Evolutionary conservation across 2,888 invertebrate genomes (phyloP).

Genomic region (Hydroisotoma schaefferi): DNA sequence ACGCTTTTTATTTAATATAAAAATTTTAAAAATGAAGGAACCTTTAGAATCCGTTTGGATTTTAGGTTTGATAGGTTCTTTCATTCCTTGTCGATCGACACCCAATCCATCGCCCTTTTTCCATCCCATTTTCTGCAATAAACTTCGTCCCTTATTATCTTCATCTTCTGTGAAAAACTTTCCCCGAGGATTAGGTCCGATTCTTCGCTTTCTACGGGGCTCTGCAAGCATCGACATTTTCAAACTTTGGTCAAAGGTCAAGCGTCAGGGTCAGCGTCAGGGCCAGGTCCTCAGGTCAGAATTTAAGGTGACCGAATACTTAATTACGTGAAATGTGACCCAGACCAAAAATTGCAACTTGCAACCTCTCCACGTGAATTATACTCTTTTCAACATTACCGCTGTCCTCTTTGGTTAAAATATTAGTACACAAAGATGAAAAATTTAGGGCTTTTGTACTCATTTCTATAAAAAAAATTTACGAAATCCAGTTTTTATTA

Average conservation of each 20-base stretch:
- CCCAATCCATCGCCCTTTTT: constrained; percentile 44
- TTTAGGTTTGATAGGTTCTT: constrained; percentile 40
- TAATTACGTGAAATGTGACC: too few relatives aligned
- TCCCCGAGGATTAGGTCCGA: constrained; percentile 45
- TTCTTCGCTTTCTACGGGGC: constrained; percentile 39
- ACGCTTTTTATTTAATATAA: neutral
- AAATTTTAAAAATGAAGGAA: constrained; percentile 3
- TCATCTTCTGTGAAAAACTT: constrained; percentile 42
- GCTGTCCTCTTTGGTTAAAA: too few relatives aligned
- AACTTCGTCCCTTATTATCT: constrained; percentile 35
- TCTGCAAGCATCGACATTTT: constrained; percentile 45
- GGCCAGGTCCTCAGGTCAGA: neutral
- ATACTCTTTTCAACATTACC: too few relatives aligned
- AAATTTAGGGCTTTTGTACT: too few relatives aligned
- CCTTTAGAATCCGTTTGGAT: constrained; percentile 40
- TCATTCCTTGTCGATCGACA: constrained; percentile 37
- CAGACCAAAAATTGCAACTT: too few relatives aligned
- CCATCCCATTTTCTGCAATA: constrained; percentile 46
- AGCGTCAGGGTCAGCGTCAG: neutral
- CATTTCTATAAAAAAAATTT: too few relatives aligned
- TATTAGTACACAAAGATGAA: too few relatives aligned
- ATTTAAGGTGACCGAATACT: too few relatives aligned
- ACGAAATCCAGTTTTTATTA: too few relatives aligned
- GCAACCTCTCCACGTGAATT: too few relatives aligned
- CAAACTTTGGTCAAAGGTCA: neutral